Evolutionary conservation across 1,140 invertebrate genomes (phyloP).

Genomic region (Archivesica marissinica): DNA sequence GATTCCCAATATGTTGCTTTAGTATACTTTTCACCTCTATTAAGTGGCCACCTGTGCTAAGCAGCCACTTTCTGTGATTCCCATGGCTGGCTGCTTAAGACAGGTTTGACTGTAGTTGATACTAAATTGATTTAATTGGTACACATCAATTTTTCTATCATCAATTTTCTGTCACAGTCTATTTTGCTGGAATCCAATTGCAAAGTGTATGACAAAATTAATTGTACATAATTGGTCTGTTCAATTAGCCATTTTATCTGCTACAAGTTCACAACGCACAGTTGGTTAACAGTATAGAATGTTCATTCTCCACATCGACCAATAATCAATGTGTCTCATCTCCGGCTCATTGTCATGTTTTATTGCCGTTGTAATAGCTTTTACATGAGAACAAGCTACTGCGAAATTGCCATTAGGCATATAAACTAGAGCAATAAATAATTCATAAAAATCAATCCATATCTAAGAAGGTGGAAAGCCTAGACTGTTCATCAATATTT

Average conservation of each 20-base stretch:
- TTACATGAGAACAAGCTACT: neutral
- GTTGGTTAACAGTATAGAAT: neutral
- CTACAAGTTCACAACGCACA: neutral
- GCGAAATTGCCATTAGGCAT: neutral
- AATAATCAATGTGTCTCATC: neutral
- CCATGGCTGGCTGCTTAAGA: too few species aligned
- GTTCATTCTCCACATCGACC: neutral
- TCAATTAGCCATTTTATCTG: neutral
- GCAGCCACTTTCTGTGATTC: too few species aligned
- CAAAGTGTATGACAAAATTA: neutral
- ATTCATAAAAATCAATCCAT: constrained; percentile 4
- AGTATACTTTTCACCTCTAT: too few species aligned
- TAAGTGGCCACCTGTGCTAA: too few species aligned
- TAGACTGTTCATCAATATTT: neutral
- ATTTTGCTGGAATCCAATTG: too few species aligned
- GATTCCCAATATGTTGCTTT: too few species aligned
- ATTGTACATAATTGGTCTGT: neutral
- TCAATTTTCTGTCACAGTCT: too few species aligned
- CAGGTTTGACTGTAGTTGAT: too few species aligned
- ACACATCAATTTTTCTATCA: too few species aligned
- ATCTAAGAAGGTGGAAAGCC: neutral
- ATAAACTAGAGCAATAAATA: neutral
- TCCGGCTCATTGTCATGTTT: neutral
- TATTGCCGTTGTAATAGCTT: neutral
- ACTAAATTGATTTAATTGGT: too few species aligned